Conservation (phyloP, 1,140 invertebrate species). For the Philopotamus ludificatus region DNA sequence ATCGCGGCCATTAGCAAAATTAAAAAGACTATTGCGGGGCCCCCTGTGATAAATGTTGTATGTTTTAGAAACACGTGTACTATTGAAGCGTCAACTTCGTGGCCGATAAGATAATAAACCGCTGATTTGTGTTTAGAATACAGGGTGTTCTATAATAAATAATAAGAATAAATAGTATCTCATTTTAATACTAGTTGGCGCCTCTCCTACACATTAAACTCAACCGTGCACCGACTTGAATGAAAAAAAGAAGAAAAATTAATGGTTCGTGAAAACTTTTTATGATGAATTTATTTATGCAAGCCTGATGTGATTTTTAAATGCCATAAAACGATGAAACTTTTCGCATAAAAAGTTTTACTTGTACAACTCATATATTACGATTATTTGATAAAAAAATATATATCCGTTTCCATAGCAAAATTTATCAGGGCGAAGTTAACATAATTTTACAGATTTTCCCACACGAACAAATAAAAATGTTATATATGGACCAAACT, state of each 20-base stretch:
- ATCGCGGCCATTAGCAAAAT: constrained; percentile 22
- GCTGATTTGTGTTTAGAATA: no score
- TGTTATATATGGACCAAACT: no score
- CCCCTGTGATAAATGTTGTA: constrained; percentile 9
- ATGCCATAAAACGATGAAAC: constrained; percentile 17
- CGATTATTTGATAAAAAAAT: constrained; percentile 11
- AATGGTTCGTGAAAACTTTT: constrained; percentile 19
- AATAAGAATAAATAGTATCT: background rate
- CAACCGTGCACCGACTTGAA: no score
- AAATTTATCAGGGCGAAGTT: no score
- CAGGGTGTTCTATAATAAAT: no score
- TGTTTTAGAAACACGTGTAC: background rate
- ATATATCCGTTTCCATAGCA: background rate
- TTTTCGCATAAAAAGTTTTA: constrained; percentile 22
- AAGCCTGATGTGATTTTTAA: constrained; percentile 27
- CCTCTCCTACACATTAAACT: no score
- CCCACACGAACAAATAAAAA: no score
- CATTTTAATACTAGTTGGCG: constrained; percentile 4
- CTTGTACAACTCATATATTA: constrained; percentile 8
- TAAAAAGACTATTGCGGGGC: constrained; percentile 16
- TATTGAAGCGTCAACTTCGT: no score
- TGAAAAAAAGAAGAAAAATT: constrained; percentile 24
- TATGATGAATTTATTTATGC: constrained; percentile 27
- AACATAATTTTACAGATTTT: no score
- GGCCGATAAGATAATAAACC: no score